A percentile compares a stretch with the other conserved stretches of the same genome.
Evolutionary conservation across 2,888 invertebrate species (phyloP).

Genomic region (Andrena flavipes): DNA sequence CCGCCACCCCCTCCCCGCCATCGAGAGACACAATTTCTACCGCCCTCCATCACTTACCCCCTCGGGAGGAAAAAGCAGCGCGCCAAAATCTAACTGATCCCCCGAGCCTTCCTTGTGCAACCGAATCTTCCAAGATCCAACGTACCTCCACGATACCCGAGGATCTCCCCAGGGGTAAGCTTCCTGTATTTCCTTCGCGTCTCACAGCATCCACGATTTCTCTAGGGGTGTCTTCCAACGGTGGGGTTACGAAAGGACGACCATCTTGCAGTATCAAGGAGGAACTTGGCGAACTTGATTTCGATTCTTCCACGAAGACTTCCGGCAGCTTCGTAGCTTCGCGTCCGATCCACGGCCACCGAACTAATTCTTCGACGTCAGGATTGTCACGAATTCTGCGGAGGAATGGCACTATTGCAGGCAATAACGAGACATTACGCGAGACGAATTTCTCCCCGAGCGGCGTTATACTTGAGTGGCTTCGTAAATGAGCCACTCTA

Average conservation of each 20-base stretch:
- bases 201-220: neutral
- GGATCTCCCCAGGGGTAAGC: neutral
- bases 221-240: conserved; percentile 5
- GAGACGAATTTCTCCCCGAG: neutral
- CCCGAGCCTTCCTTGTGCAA: neutral
- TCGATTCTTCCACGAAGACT: conserved; percentile 49
- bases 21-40: conserved; percentile 31
- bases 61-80: neutral
- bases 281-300: conserved; percentile 57
- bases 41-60: conserved; percentile 30
- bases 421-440: neutral
- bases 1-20: conserved; percentile 11
- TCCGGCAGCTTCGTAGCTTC: conserved; percentile 61
- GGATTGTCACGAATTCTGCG: conserved; percentile 93
- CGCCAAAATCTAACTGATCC: neutral
- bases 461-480: neutral
- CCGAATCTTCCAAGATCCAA: neutral
- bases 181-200: neutral
- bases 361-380: conserved; percentile 93
- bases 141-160: neutral
- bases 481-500: neutral
- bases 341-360: conserved; percentile 50
- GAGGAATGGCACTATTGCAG: conserved; percentile 71
- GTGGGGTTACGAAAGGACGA: conserved; percentile 25
- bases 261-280: conserved; percentile 29